These are phyloP conservation scores for Chaenogobius annularis DNA, from an alignment of 2,113 vertebrate genomes.

Conservation along the genomic window DNA sequence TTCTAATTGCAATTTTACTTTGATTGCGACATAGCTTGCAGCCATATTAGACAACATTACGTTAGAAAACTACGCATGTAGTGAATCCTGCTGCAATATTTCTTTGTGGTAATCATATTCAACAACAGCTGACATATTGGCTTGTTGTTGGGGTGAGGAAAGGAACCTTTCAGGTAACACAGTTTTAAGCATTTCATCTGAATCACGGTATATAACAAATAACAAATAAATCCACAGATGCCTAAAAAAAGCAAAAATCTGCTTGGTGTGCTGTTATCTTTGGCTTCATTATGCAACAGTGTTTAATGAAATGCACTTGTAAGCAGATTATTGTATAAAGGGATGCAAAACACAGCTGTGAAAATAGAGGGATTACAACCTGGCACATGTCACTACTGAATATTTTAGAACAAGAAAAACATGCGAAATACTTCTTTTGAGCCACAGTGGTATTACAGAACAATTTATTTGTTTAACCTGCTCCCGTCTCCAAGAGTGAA, in stretches of 20 bases:
- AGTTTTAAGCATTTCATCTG: neutral
- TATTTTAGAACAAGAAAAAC: conserved; percentile 11
- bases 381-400: conserved; percentile 20
- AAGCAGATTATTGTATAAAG: conserved; percentile 49
- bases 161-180: neutral
- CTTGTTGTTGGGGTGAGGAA: neutral
- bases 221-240: neutral
- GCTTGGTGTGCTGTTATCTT: conserved; percentile 12
- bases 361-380: conserved; percentile 45
- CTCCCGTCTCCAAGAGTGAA: conserved; percentile 1
- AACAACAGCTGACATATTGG: neutral
- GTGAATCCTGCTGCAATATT: too few relatives aligned
- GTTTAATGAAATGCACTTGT: conserved; percentile 28
- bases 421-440: neutral
- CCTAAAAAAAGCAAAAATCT: conserved; percentile 9
- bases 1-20: too few relatives aligned
- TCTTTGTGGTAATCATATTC: neutral
- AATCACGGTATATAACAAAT: conserved; percentile 6
- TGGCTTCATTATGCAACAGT: conserved; percentile 31
- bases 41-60: too few relatives aligned
- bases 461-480: conserved; percentile 18
- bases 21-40: too few relatives aligned
- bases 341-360: conserved; percentile 26
- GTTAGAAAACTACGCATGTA: too few relatives aligned
- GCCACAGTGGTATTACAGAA: conserved; percentile 3